A percentile compares a stretch with the other conserved stretches of the same genome.
These are phyloP conservation scores for Tylochromis polylepis DNA, from an alignment of 2,113 vertebrate species.

Conservation along the genomic window DNA sequence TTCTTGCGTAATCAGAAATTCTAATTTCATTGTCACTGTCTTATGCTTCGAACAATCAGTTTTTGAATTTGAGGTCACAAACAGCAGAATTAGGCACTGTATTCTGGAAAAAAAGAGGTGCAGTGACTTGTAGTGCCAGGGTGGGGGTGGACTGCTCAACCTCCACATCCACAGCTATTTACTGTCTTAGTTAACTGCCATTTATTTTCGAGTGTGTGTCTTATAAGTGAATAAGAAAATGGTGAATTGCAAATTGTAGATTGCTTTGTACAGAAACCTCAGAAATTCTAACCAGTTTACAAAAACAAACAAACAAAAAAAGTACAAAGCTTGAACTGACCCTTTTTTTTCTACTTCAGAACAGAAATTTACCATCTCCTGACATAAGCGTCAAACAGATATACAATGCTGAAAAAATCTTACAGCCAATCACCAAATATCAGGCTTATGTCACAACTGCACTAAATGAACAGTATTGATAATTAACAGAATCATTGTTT, in stretches of 20 bases:
- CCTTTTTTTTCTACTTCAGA: fast-evolving
- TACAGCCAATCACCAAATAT: neutral
- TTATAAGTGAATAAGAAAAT: neutral
- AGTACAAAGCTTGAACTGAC: neutral
- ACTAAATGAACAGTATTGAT: neutral
- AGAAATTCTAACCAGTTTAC: neutral
- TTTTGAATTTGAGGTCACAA: neutral
- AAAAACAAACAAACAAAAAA: neutral
- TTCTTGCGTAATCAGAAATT: neutral
- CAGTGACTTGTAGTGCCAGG: neutral
- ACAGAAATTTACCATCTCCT: neutral
- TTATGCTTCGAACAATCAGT: neutral
- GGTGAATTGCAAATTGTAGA: neutral
- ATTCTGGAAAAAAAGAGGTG: neutral
- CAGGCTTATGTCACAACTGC: neutral
- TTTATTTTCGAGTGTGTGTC: neutral
- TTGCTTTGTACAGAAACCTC: neutral
- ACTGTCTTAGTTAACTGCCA: neutral
- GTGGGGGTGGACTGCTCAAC: neutral
- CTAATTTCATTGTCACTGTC: neutral
- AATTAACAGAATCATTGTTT: neutral
- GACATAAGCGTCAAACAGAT: neutral
- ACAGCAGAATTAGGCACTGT: neutral
- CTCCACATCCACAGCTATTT: neutral
- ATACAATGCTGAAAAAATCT: neutral